A percentile compares a stretch with the other conserved stretches of the same genome.
These are phyloP conservation scores for Dicrostonyx torquatus DNA, from an alignment of 2,797 vertebrate species.

Conservation along the genomic window DNA sequence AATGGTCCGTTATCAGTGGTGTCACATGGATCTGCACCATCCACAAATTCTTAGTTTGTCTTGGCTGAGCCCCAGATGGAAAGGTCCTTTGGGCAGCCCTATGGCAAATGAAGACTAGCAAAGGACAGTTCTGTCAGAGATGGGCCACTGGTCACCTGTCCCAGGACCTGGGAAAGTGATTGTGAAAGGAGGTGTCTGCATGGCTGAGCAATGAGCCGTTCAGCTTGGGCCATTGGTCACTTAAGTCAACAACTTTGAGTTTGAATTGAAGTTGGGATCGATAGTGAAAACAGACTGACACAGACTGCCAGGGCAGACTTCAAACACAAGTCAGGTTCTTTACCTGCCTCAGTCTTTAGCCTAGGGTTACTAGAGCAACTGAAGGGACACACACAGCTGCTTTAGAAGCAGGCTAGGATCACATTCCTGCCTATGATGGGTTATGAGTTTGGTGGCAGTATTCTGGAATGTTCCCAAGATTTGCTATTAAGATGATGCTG, in stretches of 20 bases:
- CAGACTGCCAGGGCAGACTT: neutral
- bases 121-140: neutral
- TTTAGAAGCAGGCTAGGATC: neutral
- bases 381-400: neutral
- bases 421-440: neutral
- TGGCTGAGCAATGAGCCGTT: slow-evolving; percentile 46
- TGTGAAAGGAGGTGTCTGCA: neutral
- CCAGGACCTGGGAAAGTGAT: neutral
- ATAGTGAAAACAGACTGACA: slow-evolving; percentile 18
- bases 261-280: slow-evolving; percentile 53
- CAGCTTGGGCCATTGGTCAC: slow-evolving; percentile 58
- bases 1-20: neutral
- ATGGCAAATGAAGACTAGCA: neutral
- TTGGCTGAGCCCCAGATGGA: neutral
- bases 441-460: neutral
- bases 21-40: neutral
- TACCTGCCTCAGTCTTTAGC: neutral
- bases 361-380: neutral
- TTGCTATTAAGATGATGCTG: neutral
- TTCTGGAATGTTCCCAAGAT: neutral
- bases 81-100: neutral
- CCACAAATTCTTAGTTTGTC: neutral
- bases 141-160: neutral
- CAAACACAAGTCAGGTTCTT: neutral
- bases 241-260: slow-evolving; percentile 65